Conservation (phyloP, 2,797 vertebrate genomes). For the Antrozous pallidus region DNA sequence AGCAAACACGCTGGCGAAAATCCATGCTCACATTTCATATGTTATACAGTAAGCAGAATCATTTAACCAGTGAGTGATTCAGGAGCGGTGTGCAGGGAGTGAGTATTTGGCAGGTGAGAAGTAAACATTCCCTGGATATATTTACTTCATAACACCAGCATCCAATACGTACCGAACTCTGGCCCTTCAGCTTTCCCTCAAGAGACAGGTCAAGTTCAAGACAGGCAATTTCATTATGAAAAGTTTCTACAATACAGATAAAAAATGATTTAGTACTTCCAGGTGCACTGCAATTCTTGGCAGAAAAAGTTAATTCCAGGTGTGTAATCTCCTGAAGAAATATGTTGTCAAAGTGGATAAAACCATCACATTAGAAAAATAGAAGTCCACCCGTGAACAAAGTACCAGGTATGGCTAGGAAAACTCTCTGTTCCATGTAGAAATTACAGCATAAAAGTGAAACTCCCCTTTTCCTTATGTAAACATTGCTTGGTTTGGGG, state of each 20-base stretch:
- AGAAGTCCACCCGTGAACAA: slow-evolving; percentile 78
- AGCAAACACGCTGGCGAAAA: slow-evolving; percentile 81
- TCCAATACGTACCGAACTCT: neutral
- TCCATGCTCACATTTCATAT: slow-evolving; percentile 83
- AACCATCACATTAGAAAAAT: slow-evolving; percentile 82
- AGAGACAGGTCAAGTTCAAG: slow-evolving; percentile 73
- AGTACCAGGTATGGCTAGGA: slow-evolving; percentile 71
- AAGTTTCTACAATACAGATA: slow-evolving; percentile 78
- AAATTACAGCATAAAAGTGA: slow-evolving; percentile 78
- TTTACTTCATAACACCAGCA: slow-evolving; percentile 50
- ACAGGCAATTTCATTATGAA: slow-evolving; percentile 72
- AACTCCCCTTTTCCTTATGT: slow-evolving; percentile 82
- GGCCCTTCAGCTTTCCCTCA: slow-evolving; percentile 56
- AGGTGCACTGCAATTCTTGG: slow-evolving; percentile 83
- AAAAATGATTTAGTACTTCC: slow-evolving; percentile 85
- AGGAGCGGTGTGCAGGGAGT: slow-evolving; percentile 69
- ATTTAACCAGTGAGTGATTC: slow-evolving; percentile 72
- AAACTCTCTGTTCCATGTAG: slow-evolving; percentile 72
- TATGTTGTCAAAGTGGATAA: slow-evolving; percentile 85
- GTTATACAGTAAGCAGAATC: slow-evolving; percentile 83
- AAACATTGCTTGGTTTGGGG: slow-evolving; percentile 82
- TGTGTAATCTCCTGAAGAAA: slow-evolving; percentile 80
- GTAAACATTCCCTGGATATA: slow-evolving; percentile 55
- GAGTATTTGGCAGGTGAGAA: slow-evolving; percentile 56
- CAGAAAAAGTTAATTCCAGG: slow-evolving; percentile 84